phyloP scores from a whole-genome alignment of 2,888 invertebrate species.

The Lamproptera curius region DNA sequence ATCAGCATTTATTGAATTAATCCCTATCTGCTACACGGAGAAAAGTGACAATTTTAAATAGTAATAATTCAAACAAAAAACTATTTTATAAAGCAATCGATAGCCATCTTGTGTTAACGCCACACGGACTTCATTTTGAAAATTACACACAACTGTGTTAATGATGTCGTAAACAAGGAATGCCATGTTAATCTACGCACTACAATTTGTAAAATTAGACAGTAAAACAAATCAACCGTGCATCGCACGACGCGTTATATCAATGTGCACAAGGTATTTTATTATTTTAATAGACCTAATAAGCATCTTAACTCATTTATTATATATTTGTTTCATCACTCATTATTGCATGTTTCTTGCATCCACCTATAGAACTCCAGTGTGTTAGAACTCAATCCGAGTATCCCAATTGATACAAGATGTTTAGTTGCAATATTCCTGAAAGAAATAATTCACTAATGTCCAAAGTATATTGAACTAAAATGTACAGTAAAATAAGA shows the following conservation, averaged over 20 bases:
- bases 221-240: not conserved
- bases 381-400: conserved; percentile 7
- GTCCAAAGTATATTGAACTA: conserved; percentile 11
- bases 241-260: not conserved
- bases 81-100: not conserved
- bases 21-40: too few relatives aligned
- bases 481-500: conserved; percentile 20
- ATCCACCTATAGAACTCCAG: not conserved
- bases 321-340: conserved; percentile 12
- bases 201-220: conserved; percentile 1
- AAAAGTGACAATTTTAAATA: too few relatives aligned
- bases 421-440: not conserved
- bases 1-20: too few relatives aligned
- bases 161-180: conserved; percentile 3
- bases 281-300: conserved; percentile 12
- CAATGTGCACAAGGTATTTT: conserved; percentile 1
- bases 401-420: conserved; percentile 4
- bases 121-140: not conserved
- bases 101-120: not conserved
- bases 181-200: conserved; percentile 4
- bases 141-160: not conserved
- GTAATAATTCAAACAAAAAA: too few relatives aligned
- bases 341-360: conserved; percentile 5
- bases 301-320: conserved; percentile 10
- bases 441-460: conserved; percentile 16